Conservation (phyloP, 2,113 vertebrate species). For the Vireo altiloquus region DNA sequence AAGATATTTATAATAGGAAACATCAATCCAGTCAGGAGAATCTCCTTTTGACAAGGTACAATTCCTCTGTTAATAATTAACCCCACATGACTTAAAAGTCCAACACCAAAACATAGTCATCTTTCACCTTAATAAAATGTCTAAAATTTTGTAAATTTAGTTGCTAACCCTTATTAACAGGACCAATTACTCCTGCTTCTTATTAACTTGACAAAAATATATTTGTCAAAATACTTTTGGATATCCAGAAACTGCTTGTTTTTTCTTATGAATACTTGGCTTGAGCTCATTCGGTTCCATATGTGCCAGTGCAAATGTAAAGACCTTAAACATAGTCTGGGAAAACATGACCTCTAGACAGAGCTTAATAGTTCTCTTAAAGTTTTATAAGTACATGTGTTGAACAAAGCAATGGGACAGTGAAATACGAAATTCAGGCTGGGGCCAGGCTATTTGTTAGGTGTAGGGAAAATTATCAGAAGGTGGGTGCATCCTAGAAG, state of each 20-base stretch:
- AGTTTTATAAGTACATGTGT: neutral
- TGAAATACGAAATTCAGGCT: neutral
- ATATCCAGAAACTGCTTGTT: neutral
- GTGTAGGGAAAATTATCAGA: neutral
- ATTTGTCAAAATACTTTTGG: neutral
- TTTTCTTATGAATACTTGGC: neutral
- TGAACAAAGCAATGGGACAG: neutral
- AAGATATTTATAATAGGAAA: neutral
- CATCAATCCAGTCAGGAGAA: neutral
- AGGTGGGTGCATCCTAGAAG: neutral
- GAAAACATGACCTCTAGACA: neutral
- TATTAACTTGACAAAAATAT: neutral
- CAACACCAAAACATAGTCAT: neutral
- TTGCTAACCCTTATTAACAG: neutral
- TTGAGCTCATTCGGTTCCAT: neutral
- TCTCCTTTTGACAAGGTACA: neutral
- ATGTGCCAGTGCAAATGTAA: neutral
- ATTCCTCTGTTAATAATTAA: neutral
- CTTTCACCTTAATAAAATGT: neutral
- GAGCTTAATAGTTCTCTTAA: neutral
- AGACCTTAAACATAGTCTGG: neutral
- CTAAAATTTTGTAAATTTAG: neutral
- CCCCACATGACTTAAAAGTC: neutral
- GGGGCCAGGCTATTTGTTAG: neutral
- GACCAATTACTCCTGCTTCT: neutral